phyloP scores from a whole-genome alignment of 2,888 invertebrate genomes.

The Venusia cambrica region DNA sequence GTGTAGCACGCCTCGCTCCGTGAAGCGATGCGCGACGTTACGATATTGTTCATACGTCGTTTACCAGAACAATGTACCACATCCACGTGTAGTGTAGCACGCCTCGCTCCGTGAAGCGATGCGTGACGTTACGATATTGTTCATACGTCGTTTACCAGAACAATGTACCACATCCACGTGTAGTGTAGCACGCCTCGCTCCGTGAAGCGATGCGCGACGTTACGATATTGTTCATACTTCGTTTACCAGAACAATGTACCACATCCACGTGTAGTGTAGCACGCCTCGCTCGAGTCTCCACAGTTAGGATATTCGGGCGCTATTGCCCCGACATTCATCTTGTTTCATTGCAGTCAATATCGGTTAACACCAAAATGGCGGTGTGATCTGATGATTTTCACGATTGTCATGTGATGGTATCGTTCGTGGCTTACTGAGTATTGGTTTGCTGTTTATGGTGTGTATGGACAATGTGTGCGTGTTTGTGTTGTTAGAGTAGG shows the following conservation, averaged over 20 bases:
- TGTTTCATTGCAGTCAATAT: constrained; percentile 22
- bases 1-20: too few relatives aligned
- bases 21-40: too few relatives aligned
- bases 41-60: too few relatives aligned
- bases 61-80: too few relatives aligned
- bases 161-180: too few relatives aligned
- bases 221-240: constrained; percentile 53
- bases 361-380: constrained; percentile 21
- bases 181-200: too few relatives aligned
- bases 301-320: constrained; percentile 29
- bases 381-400: constrained; percentile 23
- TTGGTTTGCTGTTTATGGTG: constrained; percentile 9
- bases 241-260: too few relatives aligned
- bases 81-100: too few relatives aligned
- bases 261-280: too few relatives aligned
- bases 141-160: too few relatives aligned
- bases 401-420: constrained; percentile 7
- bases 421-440: constrained; percentile 1
- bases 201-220: constrained; percentile 40
- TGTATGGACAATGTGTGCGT: background rate
- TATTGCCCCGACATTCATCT: constrained; percentile 30
- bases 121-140: constrained; percentile 49
- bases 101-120: too few relatives aligned
- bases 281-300: constrained; percentile 47
- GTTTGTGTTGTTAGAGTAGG: background rate